Percentiles rank a stretch among this genome's conserved stretches.
phyloP scores from a whole-genome alignment of 2,888 invertebrate species.

The Pollenia griseotomentosa region DNA sequence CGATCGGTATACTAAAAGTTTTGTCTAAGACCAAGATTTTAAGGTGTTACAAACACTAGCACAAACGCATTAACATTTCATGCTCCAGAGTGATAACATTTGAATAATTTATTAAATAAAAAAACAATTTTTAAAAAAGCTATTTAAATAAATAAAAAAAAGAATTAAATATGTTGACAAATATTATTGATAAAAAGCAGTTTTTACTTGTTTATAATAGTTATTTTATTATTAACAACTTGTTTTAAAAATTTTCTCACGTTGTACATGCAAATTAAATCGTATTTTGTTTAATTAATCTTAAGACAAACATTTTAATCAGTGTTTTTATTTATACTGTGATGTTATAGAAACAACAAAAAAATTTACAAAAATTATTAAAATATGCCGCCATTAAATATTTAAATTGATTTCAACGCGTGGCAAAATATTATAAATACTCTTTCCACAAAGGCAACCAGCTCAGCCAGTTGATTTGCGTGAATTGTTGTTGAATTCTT shows the following conservation, averaged over 20 bases:
- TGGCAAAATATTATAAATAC: constrained; percentile 34
- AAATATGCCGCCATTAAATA: neutral
- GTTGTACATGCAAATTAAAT: constrained; percentile 52
- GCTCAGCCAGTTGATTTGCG: neutral
- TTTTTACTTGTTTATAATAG: neutral
- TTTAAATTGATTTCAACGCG: constrained; percentile 34
- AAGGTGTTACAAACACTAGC: too few species aligned
- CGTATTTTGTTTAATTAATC: constrained; percentile 12
- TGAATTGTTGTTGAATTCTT: constrained; percentile 31
- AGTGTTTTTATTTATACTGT: constrained; percentile 8
- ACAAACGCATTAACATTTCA: too few species aligned
- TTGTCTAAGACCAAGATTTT: too few species aligned
- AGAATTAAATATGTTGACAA: neutral
- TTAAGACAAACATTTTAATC: neutral
- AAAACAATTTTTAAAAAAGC: too few species aligned
- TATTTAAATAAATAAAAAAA: too few species aligned
- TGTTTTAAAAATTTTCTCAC: constrained; percentile 65
- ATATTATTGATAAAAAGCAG: neutral
- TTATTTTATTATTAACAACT: neutral
- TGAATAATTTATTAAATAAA: too few species aligned
- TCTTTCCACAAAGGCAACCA: neutral
- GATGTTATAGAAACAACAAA: neutral
- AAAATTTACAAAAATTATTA: neutral
- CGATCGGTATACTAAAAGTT: too few species aligned
- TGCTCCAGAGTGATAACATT: too few species aligned